Percentiles rank a stretch among this genome's conserved stretches.
Conservation (phyloP, 2,113 vertebrate genomes). For the Microtus richardsoni region DNA sequence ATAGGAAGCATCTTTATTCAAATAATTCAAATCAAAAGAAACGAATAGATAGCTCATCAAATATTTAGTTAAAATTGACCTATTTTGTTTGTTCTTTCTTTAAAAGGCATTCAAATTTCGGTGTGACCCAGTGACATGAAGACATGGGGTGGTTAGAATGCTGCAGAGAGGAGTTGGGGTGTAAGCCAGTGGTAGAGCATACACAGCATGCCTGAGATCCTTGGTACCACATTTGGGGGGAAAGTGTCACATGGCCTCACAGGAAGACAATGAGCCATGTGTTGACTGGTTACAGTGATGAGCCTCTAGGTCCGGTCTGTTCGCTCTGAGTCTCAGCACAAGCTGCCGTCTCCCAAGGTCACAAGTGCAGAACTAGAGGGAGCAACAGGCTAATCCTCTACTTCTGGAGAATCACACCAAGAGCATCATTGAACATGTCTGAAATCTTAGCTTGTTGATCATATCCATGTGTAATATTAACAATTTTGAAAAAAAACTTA, state of each 20-base stretch:
- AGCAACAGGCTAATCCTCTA: background rate
- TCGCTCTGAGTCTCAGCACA: background rate
- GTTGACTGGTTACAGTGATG: background rate
- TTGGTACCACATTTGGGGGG: background rate
- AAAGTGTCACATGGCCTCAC: background rate
- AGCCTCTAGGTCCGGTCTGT: accelerated
- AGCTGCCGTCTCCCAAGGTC: background rate
- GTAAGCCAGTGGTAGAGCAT: background rate
- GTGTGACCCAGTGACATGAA: background rate
- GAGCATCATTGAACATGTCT: background rate
- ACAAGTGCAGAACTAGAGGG: background rate
- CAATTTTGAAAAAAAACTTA: too few relatives aligned
- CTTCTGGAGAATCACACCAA: background rate
- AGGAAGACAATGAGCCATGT: background rate
- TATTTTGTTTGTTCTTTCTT: slow-evolving; percentile 6
- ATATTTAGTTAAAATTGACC: background rate
- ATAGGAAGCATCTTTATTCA: slow-evolving; percentile 36
- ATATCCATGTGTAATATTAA: too few relatives aligned
- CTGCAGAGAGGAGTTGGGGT: background rate
- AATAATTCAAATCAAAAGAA: slow-evolving; percentile 24
- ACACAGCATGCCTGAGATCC: too few relatives aligned
- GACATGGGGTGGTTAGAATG: background rate
- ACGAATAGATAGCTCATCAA: background rate
- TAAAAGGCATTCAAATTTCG: background rate
- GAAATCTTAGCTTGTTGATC: background rate